These are phyloP conservation scores for Pholis gunnellus DNA, from an alignment of 2,113 vertebrate genomes.

Conservation along the genomic window DNA sequence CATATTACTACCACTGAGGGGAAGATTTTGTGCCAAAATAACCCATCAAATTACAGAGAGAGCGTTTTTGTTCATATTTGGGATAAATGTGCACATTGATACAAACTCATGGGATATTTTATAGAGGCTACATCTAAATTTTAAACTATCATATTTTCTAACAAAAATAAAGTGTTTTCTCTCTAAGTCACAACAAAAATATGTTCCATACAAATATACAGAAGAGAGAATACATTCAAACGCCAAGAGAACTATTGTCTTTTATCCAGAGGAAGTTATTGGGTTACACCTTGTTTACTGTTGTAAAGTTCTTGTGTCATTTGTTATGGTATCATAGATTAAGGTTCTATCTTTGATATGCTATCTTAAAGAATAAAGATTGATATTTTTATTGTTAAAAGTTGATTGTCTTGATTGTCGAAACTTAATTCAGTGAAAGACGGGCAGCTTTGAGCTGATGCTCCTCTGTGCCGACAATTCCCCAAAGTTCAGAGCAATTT, in stretches of 20 bases:
- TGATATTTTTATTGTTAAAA: conserved; percentile 86
- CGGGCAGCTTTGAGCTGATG: neutral
- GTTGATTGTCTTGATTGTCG: conserved; percentile 39
- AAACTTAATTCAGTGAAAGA: neutral
- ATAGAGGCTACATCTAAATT: conserved; percentile 14
- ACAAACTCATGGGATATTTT: conserved; percentile 28
- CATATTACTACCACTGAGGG: neutral
- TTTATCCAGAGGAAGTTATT: conserved; percentile 46
- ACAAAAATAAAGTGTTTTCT: conserved; percentile 16
- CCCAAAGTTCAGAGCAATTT: neutral
- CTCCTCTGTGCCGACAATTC: neutral
- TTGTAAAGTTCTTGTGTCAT: conserved; percentile 91
- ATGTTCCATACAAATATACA: conserved; percentile 28
- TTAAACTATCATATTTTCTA: conserved; percentile 16
- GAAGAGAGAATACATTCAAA: conserved; percentile 5
- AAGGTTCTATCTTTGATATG: conserved; percentile 88
- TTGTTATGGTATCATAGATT: conserved; percentile 88
- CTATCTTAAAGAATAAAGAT: conserved; percentile 96
- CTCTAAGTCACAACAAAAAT: conserved; percentile 7
- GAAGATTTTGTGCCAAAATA: conserved; percentile 20
- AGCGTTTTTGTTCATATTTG: neutral
- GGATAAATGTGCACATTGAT: neutral
- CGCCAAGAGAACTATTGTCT: conserved; percentile 33
- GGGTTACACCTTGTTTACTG: conserved; percentile 78
- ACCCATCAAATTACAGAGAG: neutral